phyloP scores from a whole-genome alignment of 1,140 invertebrate genomes.

The Laupala kohalensis region DNA sequence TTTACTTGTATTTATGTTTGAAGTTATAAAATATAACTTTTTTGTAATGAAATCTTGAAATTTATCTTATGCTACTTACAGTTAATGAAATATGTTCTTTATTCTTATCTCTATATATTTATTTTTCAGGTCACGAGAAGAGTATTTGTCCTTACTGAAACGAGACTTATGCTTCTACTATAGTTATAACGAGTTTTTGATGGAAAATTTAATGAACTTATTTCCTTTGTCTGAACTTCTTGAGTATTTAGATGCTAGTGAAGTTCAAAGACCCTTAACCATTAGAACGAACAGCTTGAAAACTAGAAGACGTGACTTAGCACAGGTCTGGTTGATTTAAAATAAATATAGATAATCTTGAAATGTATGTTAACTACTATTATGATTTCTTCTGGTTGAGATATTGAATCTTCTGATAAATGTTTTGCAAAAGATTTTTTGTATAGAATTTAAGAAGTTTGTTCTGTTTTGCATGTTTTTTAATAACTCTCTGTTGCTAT shows the following conservation, averaged over 20 bases:
- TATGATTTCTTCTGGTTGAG: background rate
- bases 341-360: background rate
- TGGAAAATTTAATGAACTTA: constrained; percentile 86
- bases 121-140: constrained; percentile 51
- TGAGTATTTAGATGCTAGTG: constrained; percentile 94
- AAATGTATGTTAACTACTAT: background rate
- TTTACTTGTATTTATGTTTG: too few relatives aligned
- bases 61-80: too few relatives aligned
- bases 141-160: constrained; percentile 68
- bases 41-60: too few relatives aligned
- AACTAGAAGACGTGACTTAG: constrained; percentile 82
- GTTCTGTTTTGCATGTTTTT: too few relatives aligned
- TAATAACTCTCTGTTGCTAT: too few relatives aligned
- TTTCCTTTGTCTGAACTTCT: constrained; percentile 81
- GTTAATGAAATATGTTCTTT: too few relatives aligned
- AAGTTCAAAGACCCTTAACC: constrained; percentile 87
- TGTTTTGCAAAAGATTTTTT: background rate
- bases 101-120: too few relatives aligned
- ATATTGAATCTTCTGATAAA: background rate
- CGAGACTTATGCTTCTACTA: constrained; percentile 90
- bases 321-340: constrained; percentile 41
- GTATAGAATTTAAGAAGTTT: background rate
- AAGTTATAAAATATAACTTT: too few relatives aligned
- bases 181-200: constrained; percentile 93
- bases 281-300: constrained; percentile 93